Evolutionary conservation across 2,113 vertebrate genomes (phyloP).

Genomic region (Propithecus coquereli): DNA sequence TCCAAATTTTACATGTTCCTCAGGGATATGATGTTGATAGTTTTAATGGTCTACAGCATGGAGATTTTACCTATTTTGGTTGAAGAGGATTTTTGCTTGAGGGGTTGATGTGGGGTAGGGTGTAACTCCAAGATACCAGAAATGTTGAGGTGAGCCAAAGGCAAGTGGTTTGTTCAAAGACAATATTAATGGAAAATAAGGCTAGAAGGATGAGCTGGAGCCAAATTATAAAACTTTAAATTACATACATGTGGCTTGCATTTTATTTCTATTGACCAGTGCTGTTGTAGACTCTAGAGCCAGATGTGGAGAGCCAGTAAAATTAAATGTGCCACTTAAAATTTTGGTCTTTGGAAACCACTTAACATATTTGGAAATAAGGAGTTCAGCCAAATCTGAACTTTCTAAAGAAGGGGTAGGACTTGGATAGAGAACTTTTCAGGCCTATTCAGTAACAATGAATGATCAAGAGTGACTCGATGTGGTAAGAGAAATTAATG

Average conservation of each 20-base stretch:
- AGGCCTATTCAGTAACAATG: background rate
- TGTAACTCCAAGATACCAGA: background rate
- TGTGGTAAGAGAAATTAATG: background rate
- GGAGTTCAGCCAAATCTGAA: background rate
- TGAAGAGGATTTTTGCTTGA: background rate
- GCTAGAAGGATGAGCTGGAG: background rate
- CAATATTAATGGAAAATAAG: background rate
- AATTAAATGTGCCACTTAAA: slow-evolving; percentile 30
- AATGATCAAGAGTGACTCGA: background rate
- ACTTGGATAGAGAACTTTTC: background rate
- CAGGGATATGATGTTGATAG: background rate
- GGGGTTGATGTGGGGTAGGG: background rate
- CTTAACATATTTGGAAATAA: background rate
- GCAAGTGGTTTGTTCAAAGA: background rate
- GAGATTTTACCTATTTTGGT: background rate
- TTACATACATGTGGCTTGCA: background rate
- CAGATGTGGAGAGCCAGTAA: background rate
- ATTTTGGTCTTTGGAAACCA: background rate
- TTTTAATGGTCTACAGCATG: background rate
- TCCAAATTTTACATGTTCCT: background rate
- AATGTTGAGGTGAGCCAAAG: background rate
- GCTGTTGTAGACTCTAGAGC: background rate
- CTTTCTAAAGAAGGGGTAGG: background rate
- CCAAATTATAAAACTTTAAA: background rate
- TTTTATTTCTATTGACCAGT: background rate